Percentiles rank a stretch among this genome's conserved stretches.
phyloP scores from a whole-genome alignment of 2,113 vertebrate species.

The Hypocryptadius cinnamomeus region DNA sequence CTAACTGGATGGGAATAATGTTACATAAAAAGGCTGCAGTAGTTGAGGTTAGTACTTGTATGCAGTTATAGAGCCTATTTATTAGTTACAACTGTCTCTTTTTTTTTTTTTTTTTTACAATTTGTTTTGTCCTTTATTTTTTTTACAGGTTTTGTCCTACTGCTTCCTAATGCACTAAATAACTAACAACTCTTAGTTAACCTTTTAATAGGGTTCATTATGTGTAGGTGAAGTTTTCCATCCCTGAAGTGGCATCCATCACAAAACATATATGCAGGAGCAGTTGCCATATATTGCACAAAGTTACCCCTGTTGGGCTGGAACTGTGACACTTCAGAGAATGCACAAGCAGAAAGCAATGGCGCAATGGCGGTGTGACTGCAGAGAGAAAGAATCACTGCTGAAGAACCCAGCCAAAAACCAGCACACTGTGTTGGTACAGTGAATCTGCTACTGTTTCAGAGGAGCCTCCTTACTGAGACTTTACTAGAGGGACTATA shows the following conservation, averaged over 20 bases:
- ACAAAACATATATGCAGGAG: rapidly evolving
- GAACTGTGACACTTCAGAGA: not conserved
- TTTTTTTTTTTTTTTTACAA: not conserved
- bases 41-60: not conserved
- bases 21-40: not conserved
- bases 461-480: not conserved
- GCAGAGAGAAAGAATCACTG: not conserved
- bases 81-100: not conserved
- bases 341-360: not conserved
- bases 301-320: not conserved
- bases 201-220: not conserved
- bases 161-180: not conserved
- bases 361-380: not conserved
- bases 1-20: not conserved
- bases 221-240: not conserved
- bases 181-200: not conserved
- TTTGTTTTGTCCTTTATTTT: not conserved
- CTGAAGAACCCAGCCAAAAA: not conserved
- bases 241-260: not conserved
- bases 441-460: not conserved
- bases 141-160: not conserved
- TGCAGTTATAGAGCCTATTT: not conserved
- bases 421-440: not conserved
- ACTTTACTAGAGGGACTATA: not conserved
- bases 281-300: not conserved